Base-by-base conservation (phyloP, 2,113 vertebrate genomes). In the Proterorhinus semilunaris region DNA sequence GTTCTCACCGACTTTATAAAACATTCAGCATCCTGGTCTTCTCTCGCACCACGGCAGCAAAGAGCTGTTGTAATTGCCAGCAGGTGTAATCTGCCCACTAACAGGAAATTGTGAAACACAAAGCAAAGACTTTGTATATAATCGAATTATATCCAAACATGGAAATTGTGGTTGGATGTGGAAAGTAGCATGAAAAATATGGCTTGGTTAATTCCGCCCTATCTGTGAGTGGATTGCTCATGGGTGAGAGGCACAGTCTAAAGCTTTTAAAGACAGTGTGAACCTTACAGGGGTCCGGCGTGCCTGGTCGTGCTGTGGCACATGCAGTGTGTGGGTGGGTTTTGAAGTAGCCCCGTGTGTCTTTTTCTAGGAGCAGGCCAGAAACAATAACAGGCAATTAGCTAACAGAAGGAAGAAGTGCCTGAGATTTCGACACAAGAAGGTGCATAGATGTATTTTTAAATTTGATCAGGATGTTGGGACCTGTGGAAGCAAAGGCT, bases 311-410 rank as follows among this genome's bases (percentile, higher is more conserved):
- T 27, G 77, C 61, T 45, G 66, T 71, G 75, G 79, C 73, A 77
- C 77, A 77, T 75, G 79, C 70, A 72, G 69, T 47, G 42, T 51
- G 77, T 70, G 83, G 79, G 78, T 73, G 71, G 58, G 76, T 76
- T 81, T 61, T 79, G 47, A 82, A 79, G 81, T 69, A 80, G 75
- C 82, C 83, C 75, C 50, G 63, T 74, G 72, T 83, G 79, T 71
- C 69, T 79, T 79, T 76, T 51, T 62, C 78, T 71, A 58, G 65
- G 76, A 47, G 12, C 62, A 69, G 80, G 67, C 66, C 65, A 66
- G 69, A 66, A 82, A 66, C 77, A 55, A 77, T 87, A 90, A 88
- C 82, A 80, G 89, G 83, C 86, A 81, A 87, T 85, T 84, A 83
- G 72, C 71, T 63, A 71, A 85, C 79, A 74, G 74, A 59, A 81